Percentiles rank a stretch among this genome's conserved stretches.
These are phyloP conservation scores for Pterocles burchelli DNA, from an alignment of 2,113 vertebrate genomes.

Conservation along the genomic window DNA sequence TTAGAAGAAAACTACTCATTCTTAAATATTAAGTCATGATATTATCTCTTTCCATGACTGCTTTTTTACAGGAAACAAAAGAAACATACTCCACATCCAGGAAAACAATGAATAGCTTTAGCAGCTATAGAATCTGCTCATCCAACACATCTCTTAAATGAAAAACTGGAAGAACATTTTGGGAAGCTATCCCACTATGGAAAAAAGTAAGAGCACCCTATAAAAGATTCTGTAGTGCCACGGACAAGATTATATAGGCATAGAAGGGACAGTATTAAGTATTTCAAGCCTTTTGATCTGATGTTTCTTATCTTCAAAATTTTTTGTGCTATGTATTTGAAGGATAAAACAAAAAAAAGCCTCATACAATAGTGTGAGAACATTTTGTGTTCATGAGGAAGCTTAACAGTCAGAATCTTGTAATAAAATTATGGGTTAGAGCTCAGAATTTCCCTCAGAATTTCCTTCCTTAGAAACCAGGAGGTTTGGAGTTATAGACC, in stretches of 20 bases:
- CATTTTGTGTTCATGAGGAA: background rate
- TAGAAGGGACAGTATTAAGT: background rate
- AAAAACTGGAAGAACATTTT: slow-evolving; percentile 8
- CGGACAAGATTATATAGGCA: background rate
- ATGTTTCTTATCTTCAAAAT: background rate
- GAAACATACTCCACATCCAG: background rate
- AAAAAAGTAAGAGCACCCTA: background rate
- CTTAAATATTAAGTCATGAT: slow-evolving; percentile 40
- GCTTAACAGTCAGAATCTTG: background rate
- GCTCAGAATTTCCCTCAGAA: background rate
- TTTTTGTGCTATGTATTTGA: background rate
- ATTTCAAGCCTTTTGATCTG: background rate
- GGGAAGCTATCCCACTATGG: background rate
- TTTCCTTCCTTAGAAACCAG: background rate
- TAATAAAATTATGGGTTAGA: background rate
- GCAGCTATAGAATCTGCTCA: background rate
- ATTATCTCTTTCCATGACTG: background rate
- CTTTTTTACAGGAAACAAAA: background rate
- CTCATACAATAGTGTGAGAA: background rate
- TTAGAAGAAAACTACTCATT: slow-evolving; percentile 40
- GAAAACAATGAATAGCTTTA: slow-evolving; percentile 33
- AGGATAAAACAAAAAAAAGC: background rate
- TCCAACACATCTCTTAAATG: background rate
- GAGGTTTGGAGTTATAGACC: background rate
- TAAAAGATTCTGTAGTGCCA: background rate